Base-by-base conservation (phyloP, 2,797 vertebrate species). In the Gymnothorax reevesii region DNA sequence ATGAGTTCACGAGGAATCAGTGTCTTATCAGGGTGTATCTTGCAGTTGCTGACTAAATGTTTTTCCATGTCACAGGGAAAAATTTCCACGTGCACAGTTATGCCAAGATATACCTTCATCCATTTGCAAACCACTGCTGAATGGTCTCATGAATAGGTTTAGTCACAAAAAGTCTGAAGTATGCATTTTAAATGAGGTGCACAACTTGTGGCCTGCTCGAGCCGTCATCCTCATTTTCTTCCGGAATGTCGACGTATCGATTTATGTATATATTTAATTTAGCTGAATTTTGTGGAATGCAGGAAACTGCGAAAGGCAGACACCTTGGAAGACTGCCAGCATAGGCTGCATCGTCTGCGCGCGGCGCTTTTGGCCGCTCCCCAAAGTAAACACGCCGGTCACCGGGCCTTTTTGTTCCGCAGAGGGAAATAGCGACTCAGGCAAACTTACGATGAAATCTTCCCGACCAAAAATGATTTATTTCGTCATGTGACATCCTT, bases 101-200 rank as follows among this genome's bases (percentile, higher is more conserved):
- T 85, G 73, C 83, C 83, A 87, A 87, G 60, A 84, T 80, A 69
- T 71, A 84, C 73, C 60, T 84, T 85, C 42, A 80, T 59, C 62
- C 33, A 75, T 69, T 75, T 54, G 27, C 71, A 57, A 59, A 84
- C 69, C 71, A 22, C 33, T 66, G 27, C 60, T 27, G 25, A 73
- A 2, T 55, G 49, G 60, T 55, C 55, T 87, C 27, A 77, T 54
- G 15, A 64, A n/a, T 71, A 12, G 17, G 15, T 25, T 77, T 84
- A 60, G 54, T 85, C 15, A 64, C 8, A 42, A 20, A 84, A 13
- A 17, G 75, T 69, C 49, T 22, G 62, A 83, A 59, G 57, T 57
- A 86, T 71, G 57, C 62, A 66, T 83, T 83, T 69, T 33, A 83
- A 59, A 73, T 86, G 85, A 86, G 64, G 86, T 83, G 62, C 62